A percentile compares a stretch with the other conserved stretches of the same genome.
Conservation (phyloP, 35 echinoderm and acorn worm species). For the Hemicentrotus pulcherrimus region DNA sequence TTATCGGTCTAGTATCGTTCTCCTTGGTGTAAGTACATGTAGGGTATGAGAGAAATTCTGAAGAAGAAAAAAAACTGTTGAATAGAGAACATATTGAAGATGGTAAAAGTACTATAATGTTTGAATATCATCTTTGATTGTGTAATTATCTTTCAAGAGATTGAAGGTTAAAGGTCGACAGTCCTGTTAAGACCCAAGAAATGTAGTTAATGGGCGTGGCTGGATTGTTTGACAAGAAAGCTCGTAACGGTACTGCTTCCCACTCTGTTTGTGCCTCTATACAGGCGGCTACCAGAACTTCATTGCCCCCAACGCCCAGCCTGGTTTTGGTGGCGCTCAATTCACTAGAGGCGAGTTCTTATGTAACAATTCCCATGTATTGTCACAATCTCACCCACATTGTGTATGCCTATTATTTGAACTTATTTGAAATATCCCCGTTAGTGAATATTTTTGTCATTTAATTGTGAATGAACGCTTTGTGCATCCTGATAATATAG, state of each 20-base stretch:
- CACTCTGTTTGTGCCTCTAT: slow-evolving; percentile 38
- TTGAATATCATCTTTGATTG: no score
- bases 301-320: slow-evolving; percentile 41
- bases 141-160: no score
- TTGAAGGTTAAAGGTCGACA: no score
- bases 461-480: background rate
- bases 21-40: no score
- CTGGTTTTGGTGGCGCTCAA: slow-evolving; percentile 52
- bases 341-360: slow-evolving; percentile 48
- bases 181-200: no score
- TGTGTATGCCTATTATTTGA: slow-evolving; percentile 4
- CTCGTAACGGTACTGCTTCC: slow-evolving; percentile 23
- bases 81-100: no score
- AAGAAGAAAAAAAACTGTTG: no score
- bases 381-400: slow-evolving; percentile 16
- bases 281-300: slow-evolving; percentile 52
- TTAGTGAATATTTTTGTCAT: background rate
- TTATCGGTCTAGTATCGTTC: no score
- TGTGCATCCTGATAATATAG: background rate
- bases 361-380: background rate
- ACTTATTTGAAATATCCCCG: background rate
- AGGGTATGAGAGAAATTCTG: no score
- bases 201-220: background rate
- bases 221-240: background rate
- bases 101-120: no score